Percentiles rank a stretch among this genome's conserved stretches.
Conservation (phyloP, 1,140 invertebrate genomes). For the Drosophila varians region DNA sequence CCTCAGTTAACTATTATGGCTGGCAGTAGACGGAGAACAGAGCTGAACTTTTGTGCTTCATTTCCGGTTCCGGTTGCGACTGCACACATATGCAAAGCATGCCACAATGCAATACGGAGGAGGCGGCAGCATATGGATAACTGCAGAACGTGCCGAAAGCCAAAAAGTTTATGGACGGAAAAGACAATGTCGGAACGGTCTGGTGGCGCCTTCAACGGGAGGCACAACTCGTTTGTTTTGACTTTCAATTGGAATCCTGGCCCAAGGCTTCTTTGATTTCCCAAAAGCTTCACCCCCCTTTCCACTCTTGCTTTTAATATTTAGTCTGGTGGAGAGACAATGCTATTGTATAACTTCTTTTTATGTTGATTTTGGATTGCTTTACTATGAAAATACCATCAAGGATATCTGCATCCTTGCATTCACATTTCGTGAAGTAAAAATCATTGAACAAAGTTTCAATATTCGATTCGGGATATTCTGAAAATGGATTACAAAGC, state of each 20-base stretch:
- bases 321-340: not conserved
- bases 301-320: constrained; percentile 14
- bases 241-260: constrained; percentile 48
- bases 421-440: too few species aligned
- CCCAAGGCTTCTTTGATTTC: constrained; percentile 3
- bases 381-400: constrained; percentile 3
- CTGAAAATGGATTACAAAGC: not conserved
- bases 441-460: too few species aligned
- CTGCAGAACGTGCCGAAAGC: constrained; percentile 53
- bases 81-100: constrained; percentile 25
- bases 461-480: too few species aligned
- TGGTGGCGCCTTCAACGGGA: not conserved
- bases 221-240: constrained; percentile 48
- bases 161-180: constrained; percentile 47
- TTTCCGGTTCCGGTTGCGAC: constrained; percentile 44
- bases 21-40: constrained; percentile 24
- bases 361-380: not conserved
- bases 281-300: not conserved
- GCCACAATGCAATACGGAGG: not conserved
- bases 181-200: constrained; percentile 38
- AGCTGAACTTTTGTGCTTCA: constrained; percentile 58
- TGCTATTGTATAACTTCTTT: constrained; percentile 1
- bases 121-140: constrained; percentile 42
- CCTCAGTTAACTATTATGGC: constrained; percentile 56
- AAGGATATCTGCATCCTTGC: too few species aligned